phyloP scores from a whole-genome alignment of 2,797 vertebrate genomes.

The Malurus leucopterus region DNA sequence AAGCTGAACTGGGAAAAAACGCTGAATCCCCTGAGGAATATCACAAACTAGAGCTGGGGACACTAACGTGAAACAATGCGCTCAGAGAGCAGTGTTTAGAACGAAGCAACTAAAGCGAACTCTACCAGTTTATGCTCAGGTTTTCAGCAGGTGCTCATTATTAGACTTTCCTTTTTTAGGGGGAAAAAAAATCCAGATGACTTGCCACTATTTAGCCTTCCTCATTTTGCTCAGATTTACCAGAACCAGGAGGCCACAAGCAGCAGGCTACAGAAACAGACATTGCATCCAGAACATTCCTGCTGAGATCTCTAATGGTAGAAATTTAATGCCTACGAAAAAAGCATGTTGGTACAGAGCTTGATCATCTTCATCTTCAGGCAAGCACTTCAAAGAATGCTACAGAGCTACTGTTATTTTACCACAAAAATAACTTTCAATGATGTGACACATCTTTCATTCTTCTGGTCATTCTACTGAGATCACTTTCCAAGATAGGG shows the following conservation, averaged over 20 bases:
- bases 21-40: background rate
- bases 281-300: background rate
- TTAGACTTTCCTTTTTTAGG: background rate
- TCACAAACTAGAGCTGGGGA: background rate
- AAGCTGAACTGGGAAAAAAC: background rate
- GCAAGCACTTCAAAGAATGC: background rate
- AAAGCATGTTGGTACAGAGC: background rate
- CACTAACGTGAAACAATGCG: background rate
- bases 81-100: background rate
- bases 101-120: background rate
- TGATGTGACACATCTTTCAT: background rate
- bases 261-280: background rate
- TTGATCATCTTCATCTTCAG: background rate
- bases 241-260: background rate
- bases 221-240: background rate
- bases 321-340: background rate
- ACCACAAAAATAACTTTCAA: background rate
- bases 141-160: background rate
- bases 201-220: background rate
- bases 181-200: background rate
- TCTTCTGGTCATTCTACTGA: background rate
- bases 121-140: background rate
- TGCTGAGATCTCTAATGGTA: background rate
- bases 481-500: background rate
- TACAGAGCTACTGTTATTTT: background rate